phyloP scores from a whole-genome alignment of 2,113 vertebrate species.

The Oncorhynchus mykiss region DNA sequence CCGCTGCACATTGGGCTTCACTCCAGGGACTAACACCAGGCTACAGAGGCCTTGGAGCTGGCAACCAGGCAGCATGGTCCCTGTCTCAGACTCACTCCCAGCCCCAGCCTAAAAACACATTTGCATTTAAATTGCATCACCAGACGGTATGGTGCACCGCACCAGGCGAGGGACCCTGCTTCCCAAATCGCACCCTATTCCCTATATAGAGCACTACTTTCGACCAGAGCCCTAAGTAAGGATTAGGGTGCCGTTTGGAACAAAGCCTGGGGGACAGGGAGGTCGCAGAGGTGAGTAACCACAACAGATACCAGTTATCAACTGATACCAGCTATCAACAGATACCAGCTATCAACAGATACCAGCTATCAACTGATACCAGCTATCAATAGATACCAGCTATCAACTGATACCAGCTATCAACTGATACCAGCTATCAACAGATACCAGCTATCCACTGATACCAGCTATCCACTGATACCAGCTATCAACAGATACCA shows the following conservation, averaged over 20 bases:
- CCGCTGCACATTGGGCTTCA: conserved; percentile 15
- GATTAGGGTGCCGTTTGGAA: too few relatives aligned
- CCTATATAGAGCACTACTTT: too few relatives aligned
- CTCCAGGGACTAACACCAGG: conserved; percentile 49
- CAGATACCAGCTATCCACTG: not conserved
- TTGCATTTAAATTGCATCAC: conserved; percentile 75
- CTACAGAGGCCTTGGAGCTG: conserved; percentile 28
- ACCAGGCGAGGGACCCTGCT: conserved; percentile 38
- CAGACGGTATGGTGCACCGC: conserved; percentile 43
- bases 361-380: too few relatives aligned
- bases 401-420: too few relatives aligned
- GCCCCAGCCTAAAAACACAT: conserved; percentile 51
- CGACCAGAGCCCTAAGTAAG: too few relatives aligned
- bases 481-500: too few relatives aligned
- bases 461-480: not conserved
- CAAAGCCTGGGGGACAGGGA: not conserved
- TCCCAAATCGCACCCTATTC: too few relatives aligned
- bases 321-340: not conserved
- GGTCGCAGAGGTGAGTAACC: not conserved
- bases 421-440: not conserved
- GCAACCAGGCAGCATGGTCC: conserved; percentile 26
- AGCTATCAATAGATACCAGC: too few relatives aligned
- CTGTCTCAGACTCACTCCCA: conserved; percentile 1
- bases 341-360: too few relatives aligned
- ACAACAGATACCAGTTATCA: not conserved